Conservation (phyloP, 1,140 invertebrate genomes). For the Drosophila paulistorum region DNA sequence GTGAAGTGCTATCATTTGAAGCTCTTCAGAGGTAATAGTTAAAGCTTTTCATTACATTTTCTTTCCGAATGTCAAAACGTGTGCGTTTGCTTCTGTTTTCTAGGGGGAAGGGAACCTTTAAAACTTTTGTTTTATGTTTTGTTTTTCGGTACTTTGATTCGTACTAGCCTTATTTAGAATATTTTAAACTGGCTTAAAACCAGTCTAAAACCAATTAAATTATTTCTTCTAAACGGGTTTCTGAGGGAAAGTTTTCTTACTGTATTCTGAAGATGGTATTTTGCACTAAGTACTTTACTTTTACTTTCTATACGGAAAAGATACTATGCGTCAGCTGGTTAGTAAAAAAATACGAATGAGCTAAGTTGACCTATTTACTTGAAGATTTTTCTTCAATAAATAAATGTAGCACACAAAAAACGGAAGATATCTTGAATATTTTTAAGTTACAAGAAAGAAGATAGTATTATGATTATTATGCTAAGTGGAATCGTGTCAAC, state of each 20-base stretch:
- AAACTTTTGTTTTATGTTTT: not conserved
- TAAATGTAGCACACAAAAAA: no score
- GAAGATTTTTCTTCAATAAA: no score
- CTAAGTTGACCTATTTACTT: no score
- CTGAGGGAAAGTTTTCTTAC: not conserved
- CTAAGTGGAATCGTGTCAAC: not conserved
- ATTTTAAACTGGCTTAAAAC: not conserved
- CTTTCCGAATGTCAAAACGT: not conserved
- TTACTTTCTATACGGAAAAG: not conserved
- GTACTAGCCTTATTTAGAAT: slow-evolving; percentile 1
- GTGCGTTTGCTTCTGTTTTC: not conserved
- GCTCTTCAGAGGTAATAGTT: not conserved
- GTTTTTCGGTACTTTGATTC: not conserved
- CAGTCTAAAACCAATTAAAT: slow-evolving; percentile 3
- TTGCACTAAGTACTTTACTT: not conserved
- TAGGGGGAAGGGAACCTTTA: not conserved
- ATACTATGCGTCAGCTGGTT: not conserved
- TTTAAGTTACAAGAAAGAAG: not conserved
- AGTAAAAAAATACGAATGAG: no score
- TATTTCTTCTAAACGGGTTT: not conserved
- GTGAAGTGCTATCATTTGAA: not conserved
- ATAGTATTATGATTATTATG: not conserved
- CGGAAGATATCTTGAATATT: no score
- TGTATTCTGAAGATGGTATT: slow-evolving; percentile 5
- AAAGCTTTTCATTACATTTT: slow-evolving; percentile 1